Evolutionary conservation across 2,797 vertebrate species (phyloP), one percentile per base, ranked within the genome.

Genomic region (Rhabdomys pumilio): DNA sequence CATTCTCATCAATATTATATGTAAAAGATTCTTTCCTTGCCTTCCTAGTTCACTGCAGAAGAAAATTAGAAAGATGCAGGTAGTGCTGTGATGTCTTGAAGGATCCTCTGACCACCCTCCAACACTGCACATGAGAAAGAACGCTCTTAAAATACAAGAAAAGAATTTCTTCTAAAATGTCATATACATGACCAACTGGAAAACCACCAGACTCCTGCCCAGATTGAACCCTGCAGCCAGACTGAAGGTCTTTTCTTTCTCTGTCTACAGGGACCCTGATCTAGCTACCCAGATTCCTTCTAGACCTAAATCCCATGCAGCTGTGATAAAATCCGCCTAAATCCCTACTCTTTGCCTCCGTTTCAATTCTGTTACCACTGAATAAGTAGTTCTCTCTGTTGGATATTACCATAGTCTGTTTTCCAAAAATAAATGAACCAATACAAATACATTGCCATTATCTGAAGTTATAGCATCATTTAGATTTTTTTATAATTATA

Each of bases 341-440:
- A 12, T 75, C 6, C 20, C 6, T 76, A 59, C 19, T 77, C 38
- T 34, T 41, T 38, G 9, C 26, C 34, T 41, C 85, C 6, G 0
- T 57, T 41, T 29, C n/a, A 57, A 3, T 73, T 87, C 65, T 57
- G 9, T 73, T 63, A n/a, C 12, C 12, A 44, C 12, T 10, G 20
- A 89, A 44, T 89, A 59, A 73, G 50, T 57, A 34, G 29, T 47
- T 77, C 17, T 11, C 4, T 89, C 29, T n/a, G 19, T n/a, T 44
- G 19, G 8, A 41, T 47, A 50, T 47, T 41, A 77, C 19, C 44
- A 61, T 34, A 44, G 26, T 61, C n/a, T 19, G 53, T 79, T 88
- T 83, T n/a, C 67, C 75, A 63, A 57, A 57, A 82, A 41, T 67
- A 93, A 80, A 91, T 72, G 50, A 96, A 61, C 34, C 10, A 77